Evolutionary conservation across 2,888 invertebrate species (phyloP).

Genomic region (Shargacucullia verbasci): DNA sequence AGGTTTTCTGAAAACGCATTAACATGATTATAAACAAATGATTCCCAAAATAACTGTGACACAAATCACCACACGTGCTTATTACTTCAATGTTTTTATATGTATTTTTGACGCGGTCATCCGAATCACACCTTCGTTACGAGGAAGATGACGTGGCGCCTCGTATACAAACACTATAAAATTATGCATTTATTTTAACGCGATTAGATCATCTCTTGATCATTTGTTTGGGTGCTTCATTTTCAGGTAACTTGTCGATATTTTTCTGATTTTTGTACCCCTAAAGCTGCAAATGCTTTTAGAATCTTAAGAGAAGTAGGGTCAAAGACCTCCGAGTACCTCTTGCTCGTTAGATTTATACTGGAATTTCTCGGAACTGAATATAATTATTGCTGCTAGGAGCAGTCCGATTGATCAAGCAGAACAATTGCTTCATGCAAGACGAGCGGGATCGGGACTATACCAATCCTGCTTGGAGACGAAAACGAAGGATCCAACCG

Average conservation of each 20-base stretch:
- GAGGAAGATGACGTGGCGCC: slow-evolving; percentile 24
- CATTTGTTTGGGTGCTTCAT: slow-evolving; percentile 2
- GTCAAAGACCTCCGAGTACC: too few relatives aligned
- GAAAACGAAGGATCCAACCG: too few relatives aligned
- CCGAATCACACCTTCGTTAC: slow-evolving; percentile 17
- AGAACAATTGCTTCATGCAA: too few relatives aligned
- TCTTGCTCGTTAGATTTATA: too few relatives aligned
- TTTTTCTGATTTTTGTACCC: background rate
- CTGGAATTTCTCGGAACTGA: too few relatives aligned
- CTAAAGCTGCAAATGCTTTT: too few relatives aligned
- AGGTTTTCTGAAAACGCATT: slow-evolving; percentile 26
- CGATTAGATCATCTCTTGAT: slow-evolving; percentile 30
- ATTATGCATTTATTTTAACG: slow-evolving; percentile 27
- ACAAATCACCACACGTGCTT: slow-evolving; percentile 28
- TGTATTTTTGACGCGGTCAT: slow-evolving; percentile 39
- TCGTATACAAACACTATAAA: slow-evolving; percentile 19
- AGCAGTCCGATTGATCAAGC: too few relatives aligned
- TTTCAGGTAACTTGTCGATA: background rate
- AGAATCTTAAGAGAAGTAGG: too few relatives aligned
- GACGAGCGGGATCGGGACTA: too few relatives aligned
- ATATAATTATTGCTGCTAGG: too few relatives aligned
- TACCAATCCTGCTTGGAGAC: too few relatives aligned
- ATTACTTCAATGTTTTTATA: slow-evolving; percentile 41
- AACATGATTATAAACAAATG: slow-evolving; percentile 7
- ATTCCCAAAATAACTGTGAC: slow-evolving; percentile 41